Conservation (phyloP, 1,140 invertebrate genomes). For the Panagrolaimus sp. region DNA sequence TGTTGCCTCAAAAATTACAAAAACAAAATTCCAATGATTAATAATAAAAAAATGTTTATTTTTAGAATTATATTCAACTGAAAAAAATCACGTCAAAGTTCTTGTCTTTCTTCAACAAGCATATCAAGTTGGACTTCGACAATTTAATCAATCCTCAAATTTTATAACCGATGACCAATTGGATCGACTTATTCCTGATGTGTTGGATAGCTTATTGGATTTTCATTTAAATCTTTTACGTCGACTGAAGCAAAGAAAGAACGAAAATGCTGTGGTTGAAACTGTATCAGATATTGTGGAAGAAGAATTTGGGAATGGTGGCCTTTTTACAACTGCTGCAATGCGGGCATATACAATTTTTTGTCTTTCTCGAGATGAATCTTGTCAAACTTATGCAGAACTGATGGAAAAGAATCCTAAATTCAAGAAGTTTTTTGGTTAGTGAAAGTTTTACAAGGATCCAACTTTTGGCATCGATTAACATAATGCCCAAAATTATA, state of each 20-base stretch:
- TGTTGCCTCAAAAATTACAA: too few relatives aligned
- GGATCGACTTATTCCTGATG: conserved; percentile 41
- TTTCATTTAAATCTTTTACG: conserved; percentile 48
- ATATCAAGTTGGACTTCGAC: conserved; percentile 42
- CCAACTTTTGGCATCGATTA: too few relatives aligned
- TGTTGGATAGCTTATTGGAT: conserved; percentile 44
- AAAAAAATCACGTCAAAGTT: conserved; percentile 48
- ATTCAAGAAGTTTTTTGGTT: conserved; percentile 38
- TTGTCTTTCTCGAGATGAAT: conserved; percentile 36
- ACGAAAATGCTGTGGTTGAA: conserved; percentile 28
- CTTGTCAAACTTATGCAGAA: conserved; percentile 25
- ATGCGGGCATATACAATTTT: conserved; percentile 42
- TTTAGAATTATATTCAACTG: conserved; percentile 41
- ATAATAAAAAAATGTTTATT: not conserved
- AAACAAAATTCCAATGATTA: too few relatives aligned
- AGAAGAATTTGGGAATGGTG: conserved; percentile 29
- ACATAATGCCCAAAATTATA: too few relatives aligned
- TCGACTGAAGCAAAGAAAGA: conserved; percentile 25
- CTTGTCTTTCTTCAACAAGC: conserved; percentile 46
- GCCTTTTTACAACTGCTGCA: conserved; percentile 22
- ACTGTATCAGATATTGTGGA: conserved; percentile 46
- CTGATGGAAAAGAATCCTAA: conserved; percentile 33
- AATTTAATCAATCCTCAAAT: conserved; percentile 33
- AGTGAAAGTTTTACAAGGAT: too few relatives aligned
- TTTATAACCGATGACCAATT: not conserved